Evolutionary conservation across 2,888 invertebrate species (phyloP).

Genomic region (Eurytoma adleriae): DNA sequence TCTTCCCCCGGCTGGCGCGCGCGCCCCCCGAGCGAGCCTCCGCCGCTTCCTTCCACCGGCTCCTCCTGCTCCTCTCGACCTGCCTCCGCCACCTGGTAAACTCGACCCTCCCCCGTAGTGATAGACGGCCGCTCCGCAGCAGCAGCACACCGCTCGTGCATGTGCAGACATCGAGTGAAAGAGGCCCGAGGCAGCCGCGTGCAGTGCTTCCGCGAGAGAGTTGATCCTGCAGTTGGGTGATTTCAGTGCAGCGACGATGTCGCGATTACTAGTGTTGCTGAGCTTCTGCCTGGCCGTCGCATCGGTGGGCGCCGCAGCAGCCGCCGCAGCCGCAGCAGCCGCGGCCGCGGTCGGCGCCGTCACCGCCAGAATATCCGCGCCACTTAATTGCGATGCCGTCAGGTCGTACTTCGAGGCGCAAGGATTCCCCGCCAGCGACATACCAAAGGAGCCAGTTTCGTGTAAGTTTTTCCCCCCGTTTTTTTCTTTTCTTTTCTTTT

Average conservation of each 20-base stretch:
- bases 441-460: conserved; percentile 77
- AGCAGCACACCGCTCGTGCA: not conserved
- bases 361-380: not conserved
- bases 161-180: not conserved
- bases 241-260: conserved; percentile 5
- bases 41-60: no score
- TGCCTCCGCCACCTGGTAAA: no score
- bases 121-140: no score
- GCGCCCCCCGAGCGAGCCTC: not conserved
- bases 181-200: not conserved
- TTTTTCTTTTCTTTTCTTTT: no score
- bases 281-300: not conserved
- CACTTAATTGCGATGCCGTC: conserved; percentile 76
- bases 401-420: conserved; percentile 76
- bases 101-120: no score
- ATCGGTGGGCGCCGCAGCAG: not conserved
- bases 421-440: conserved; percentile 77
- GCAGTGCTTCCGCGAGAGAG: not conserved
- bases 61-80: no score
- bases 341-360: conserved; percentile 49
- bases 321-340: conserved; percentile 57
- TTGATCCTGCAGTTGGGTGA: conserved; percentile 5
- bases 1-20: not conserved
- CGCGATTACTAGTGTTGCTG: conserved; percentile 16
- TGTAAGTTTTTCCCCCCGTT: conserved; percentile 72